Conservation (phyloP, 2,113 vertebrate species). For the Chamaea fasciata region DNA sequence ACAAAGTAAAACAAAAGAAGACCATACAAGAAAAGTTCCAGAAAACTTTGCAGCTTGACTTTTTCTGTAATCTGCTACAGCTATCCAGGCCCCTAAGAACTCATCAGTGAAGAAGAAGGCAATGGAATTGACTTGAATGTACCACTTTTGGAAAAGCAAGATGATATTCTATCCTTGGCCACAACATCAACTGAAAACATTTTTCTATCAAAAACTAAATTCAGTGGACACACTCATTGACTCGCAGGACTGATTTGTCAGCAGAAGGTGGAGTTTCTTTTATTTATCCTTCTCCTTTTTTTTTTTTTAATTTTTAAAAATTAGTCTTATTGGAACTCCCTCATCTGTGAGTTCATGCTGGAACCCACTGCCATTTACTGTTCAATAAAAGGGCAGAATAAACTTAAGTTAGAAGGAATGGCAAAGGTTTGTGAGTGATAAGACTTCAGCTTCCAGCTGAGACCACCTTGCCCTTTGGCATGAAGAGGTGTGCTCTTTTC, state of each 20-base stretch:
- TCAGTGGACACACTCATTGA: neutral
- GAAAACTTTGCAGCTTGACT: neutral
- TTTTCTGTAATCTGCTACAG: neutral
- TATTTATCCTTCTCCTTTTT: neutral
- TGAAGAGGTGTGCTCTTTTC: neutral
- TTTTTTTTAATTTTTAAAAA: too few relatives aligned
- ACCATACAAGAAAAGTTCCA: neutral
- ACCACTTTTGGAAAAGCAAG: neutral
- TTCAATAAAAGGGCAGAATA: neutral
- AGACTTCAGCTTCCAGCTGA: neutral
- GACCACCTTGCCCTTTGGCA: neutral
- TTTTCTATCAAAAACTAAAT: neutral
- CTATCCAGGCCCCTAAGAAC: neutral
- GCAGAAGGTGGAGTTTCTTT: neutral
- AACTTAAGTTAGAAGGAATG: neutral
- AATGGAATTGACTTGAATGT: neutral
- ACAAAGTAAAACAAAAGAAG: neutral
- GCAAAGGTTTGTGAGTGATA: neutral
- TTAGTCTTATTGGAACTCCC: neutral
- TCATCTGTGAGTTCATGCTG: neutral
- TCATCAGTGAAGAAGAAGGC: neutral
- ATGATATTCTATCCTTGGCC: rapidly evolving
- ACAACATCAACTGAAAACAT: neutral
- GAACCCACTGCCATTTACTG: neutral
- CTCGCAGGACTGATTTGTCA: neutral